Conservation (phyloP, 1,140 invertebrate genomes). For the Schlechtendalia chinensis region DNA sequence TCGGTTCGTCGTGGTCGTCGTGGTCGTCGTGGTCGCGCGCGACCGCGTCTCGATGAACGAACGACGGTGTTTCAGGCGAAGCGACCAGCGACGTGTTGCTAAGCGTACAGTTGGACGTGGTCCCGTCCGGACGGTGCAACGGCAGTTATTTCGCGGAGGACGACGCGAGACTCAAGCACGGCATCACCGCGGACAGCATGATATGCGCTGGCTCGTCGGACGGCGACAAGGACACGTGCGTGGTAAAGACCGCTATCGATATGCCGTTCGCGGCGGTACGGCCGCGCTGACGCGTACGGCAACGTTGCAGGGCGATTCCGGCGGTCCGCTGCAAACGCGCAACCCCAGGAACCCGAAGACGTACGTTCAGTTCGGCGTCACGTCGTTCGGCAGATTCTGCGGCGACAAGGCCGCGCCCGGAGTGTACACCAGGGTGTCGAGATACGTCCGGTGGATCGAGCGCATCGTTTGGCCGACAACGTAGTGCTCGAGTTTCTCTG, state of each 20-base stretch:
- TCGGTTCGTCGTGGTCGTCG: too few species aligned
- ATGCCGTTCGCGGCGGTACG: too few species aligned
- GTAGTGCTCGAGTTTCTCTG: too few species aligned
- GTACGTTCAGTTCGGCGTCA: slow-evolving; percentile 62
- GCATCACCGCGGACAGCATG: not conserved
- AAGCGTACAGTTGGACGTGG: slow-evolving; percentile 52
- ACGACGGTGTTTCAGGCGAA: slow-evolving; percentile 22
- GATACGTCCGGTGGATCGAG: slow-evolving; percentile 69
- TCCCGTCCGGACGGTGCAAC: slow-evolving; percentile 51
- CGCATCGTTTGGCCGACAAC: slow-evolving; percentile 61
- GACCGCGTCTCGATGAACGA: too few species aligned
- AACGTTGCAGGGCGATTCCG: slow-evolving; percentile 67
- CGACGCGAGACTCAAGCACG: not conserved
- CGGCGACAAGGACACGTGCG: slow-evolving; percentile 5
- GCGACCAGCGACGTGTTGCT: slow-evolving; percentile 50
- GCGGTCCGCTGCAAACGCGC: slow-evolving; percentile 62
- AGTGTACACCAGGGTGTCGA: slow-evolving; percentile 67
- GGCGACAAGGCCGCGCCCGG: slow-evolving; percentile 61
- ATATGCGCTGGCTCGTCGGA: not conserved
- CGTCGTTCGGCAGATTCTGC: slow-evolving; percentile 65
- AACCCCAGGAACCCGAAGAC: slow-evolving; percentile 57
- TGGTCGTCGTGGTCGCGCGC: too few species aligned
- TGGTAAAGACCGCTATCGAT: too few species aligned
- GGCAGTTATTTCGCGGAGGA: slow-evolving; percentile 46
- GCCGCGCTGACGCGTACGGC: too few species aligned